These are phyloP conservation scores for Aphelocoma coerulescens DNA, from an alignment of 2,113 vertebrate species.

Conservation along the genomic window DNA sequence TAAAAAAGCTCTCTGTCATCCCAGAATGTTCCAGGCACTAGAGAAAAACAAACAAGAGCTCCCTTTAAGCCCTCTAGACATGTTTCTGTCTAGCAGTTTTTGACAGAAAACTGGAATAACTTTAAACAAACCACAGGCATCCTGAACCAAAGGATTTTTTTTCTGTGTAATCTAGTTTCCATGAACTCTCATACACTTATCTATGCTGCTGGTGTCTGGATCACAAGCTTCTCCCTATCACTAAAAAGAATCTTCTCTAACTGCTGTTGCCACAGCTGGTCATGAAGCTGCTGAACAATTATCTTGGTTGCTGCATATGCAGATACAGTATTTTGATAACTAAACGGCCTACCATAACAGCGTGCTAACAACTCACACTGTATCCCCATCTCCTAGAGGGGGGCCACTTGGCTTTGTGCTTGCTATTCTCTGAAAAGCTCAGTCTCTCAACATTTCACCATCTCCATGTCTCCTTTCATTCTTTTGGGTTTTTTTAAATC, in stretches of 20 bases:
- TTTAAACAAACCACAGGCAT: not conserved
- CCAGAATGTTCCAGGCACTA: not conserved
- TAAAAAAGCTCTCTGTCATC: not conserved
- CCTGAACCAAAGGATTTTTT: not conserved
- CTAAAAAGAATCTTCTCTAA: not conserved
- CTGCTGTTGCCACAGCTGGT: not conserved
- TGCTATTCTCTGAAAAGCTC: not conserved
- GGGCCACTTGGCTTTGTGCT: not conserved
- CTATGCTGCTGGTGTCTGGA: not conserved
- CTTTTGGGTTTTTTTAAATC: not conserved
- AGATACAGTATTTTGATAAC: not conserved
- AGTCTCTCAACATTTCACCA: not conserved
- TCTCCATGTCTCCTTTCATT: not conserved
- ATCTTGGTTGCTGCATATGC: not conserved
- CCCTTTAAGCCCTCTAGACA: not conserved
- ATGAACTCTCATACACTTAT: not conserved
- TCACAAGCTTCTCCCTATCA: not conserved
- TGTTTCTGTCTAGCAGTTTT: not conserved
- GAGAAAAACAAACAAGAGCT: not conserved
- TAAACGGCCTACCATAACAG: not conserved
- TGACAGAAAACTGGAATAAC: not conserved
- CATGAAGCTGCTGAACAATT: not conserved
- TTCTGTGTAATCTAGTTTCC: not conserved
- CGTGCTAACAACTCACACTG: not conserved
- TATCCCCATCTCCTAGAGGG: not conserved